Evolutionary conservation across 2,113 vertebrate species (phyloP), one percentile per base, ranked within the genome.

Genomic region (Clinocottus analis): DNA sequence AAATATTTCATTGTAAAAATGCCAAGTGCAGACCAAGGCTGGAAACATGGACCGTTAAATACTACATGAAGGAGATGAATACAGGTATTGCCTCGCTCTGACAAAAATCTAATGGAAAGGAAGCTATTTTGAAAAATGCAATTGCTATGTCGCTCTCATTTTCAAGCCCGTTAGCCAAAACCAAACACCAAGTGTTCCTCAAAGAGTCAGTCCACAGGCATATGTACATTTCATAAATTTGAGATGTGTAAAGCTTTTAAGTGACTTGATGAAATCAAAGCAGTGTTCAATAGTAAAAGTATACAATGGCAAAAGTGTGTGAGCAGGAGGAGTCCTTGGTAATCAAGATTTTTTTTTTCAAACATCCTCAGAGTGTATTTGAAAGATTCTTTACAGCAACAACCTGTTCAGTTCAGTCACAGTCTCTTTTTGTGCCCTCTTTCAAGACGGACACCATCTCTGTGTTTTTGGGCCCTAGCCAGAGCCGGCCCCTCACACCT

Each of bases 11-110:
- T 41, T 45, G 21, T n/a, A 33, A 43, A 25, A 31, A 58, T 8
- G 41, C 27, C 9, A 33, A 61, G 14, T 39, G 17, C 9, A 67
- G 27, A 81, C 35, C 11, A 55, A 53, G 64, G 12, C 16, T 47
- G 45, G 14, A 74, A 35, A 72, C 19, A 41, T 16, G 1, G 5
- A 27, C 7, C 7, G 16, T 41, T 75, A 58, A 58, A 71, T 43
- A 69, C 21, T 19, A 49, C 69, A 41, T 61, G 19, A 70, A 23
- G 11, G 23, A 84, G 29, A 41, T 56, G 5, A 76, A 71, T 85
- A 86, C 87, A 85, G 82, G 82, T 79, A 73, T 61, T 63, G 19
- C 3, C 47, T 2, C 8, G 67, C 79, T 60, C 16, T 61, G 41
- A 59, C 33, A 41, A 41, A 27, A 43, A 29, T 25, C n/a, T 33